Conservation (phyloP, 2,888 invertebrate genomes). For the Lissonota sp. region DNA sequence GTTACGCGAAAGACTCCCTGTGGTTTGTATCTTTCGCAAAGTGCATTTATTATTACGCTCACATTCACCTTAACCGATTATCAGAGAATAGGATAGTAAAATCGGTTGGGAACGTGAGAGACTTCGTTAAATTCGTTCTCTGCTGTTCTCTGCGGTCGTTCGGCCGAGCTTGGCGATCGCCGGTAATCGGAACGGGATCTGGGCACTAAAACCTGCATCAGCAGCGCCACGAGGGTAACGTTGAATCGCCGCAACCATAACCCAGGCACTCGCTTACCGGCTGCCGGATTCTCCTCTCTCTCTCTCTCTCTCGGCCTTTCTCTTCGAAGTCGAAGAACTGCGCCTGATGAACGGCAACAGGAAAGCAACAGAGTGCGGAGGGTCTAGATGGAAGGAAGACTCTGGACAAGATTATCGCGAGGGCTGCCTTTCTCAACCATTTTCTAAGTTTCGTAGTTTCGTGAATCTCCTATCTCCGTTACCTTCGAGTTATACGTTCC, state of each 20-base stretch:
- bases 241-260: constrained; percentile 4
- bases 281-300: constrained; percentile 45
- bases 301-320: constrained; percentile 2
- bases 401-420: too few species aligned
- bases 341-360: too few species aligned
- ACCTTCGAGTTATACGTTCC: not conserved
- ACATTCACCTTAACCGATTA: too few species aligned
- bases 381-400: not conserved
- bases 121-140: too few species aligned
- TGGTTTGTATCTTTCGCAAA: too few species aligned
- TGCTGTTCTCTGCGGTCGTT: constrained; percentile 37
- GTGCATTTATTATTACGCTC: too few species aligned
- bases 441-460: not conserved
- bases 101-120: too few species aligned
- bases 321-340: too few species aligned
- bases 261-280: constrained; percentile 60
- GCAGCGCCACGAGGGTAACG: constrained; percentile 14
- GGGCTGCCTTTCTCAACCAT: too few species aligned
- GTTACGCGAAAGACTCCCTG: too few species aligned
- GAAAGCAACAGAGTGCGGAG: not conserved
- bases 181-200: constrained; percentile 59
- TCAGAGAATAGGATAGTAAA: too few species aligned
- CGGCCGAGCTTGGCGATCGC: constrained; percentile 34
- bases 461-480: not conserved
- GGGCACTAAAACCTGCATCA: constrained; percentile 53